phyloP scores from a whole-genome alignment of 1,140 invertebrate species.

The Polypedilum vanderplanki region DNA sequence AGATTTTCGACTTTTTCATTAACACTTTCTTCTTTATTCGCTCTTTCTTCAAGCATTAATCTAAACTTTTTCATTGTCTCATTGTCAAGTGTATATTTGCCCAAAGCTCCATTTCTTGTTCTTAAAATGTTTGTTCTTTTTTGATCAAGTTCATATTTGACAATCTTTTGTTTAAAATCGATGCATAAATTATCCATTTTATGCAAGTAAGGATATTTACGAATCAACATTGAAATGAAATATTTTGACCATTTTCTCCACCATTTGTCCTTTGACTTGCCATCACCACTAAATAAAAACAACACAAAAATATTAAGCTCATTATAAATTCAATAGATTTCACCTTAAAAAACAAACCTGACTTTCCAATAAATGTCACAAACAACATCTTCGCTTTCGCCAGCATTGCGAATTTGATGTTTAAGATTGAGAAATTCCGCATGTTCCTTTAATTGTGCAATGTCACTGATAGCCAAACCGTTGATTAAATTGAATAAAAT shows the following conservation, averaged over 20 bases:
- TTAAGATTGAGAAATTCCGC: constrained; percentile 3
- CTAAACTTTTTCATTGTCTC: not conserved
- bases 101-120: not conserved
- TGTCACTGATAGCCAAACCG: constrained; percentile 16
- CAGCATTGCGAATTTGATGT: constrained; percentile 24
- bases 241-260: not conserved
- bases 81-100: not conserved
- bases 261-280: not conserved
- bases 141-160: constrained; percentile 21
- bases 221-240: not conserved
- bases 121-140: not conserved
- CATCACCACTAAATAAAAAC: not conserved
- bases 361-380: constrained; percentile 21
- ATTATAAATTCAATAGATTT: not conserved
- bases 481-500: constrained; percentile 9
- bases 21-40: not conserved
- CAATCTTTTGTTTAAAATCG: not conserved
- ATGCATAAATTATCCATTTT: constrained; percentile 23
- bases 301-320: not conserved
- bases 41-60: not conserved
- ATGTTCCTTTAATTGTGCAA: not conserved
- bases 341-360: not conserved
- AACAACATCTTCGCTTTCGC: not conserved
- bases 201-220: constrained; percentile 14
- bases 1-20: constrained; percentile 22